Conservation (phyloP, 2,113 vertebrate species). For the Dasyornis broadbenti region DNA sequence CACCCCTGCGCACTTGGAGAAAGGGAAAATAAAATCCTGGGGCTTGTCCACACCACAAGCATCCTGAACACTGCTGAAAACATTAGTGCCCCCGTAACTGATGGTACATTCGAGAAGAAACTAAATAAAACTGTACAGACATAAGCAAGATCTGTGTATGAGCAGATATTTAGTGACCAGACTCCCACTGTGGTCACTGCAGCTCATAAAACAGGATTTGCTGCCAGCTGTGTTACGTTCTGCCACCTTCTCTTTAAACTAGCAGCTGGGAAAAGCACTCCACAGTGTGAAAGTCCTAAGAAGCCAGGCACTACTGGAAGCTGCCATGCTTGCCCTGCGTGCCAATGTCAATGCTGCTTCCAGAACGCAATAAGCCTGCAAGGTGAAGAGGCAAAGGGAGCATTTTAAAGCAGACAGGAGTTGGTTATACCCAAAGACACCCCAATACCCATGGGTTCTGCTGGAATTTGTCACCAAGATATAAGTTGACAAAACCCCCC, state of each 20-base stretch:
- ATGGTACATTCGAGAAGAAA: background rate
- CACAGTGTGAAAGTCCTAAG: background rate
- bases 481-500: background rate
- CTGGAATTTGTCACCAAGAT: background rate
- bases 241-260: background rate
- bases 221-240: background rate
- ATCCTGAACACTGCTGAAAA: background rate
- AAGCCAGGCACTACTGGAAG: background rate
- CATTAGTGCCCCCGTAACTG: background rate
- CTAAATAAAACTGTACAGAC: background rate
- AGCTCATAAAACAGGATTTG: background rate
- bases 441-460: accelerated
- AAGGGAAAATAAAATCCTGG: background rate
- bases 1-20: background rate
- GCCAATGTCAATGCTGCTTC: background rate
- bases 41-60: background rate
- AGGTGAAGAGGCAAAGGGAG: background rate
- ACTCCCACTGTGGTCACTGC: background rate
- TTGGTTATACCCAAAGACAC: background rate
- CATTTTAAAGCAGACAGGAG: background rate
- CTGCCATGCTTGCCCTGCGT: background rate
- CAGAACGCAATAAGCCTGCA: background rate
- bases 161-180: background rate
- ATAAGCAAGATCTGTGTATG: background rate
- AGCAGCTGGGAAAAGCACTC: background rate